phyloP scores from a whole-genome alignment of 1,140 invertebrate species.

The Drosophila jambulina region DNA sequence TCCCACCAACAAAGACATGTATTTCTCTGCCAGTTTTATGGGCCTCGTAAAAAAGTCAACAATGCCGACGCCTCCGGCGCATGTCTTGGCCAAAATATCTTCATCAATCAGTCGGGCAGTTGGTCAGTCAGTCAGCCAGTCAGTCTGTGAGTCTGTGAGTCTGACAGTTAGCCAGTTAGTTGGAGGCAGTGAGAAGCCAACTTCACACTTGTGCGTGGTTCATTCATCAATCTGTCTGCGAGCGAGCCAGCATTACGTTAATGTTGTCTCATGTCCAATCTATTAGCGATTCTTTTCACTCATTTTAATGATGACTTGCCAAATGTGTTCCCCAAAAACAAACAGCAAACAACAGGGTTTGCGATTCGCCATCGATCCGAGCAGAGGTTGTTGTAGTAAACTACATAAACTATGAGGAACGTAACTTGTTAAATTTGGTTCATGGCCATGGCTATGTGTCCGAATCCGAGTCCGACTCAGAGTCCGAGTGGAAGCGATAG shows the following conservation, averaged over 20 bases:
- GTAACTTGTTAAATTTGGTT: constrained; percentile 69
- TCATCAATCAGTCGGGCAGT: constrained; percentile 56
- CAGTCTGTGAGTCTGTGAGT: neutral
- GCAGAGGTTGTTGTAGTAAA: constrained; percentile 13
- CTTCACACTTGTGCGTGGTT: constrained; percentile 33
- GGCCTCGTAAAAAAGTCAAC: constrained; percentile 38
- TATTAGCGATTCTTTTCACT: constrained; percentile 61
- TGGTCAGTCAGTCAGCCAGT: constrained; percentile 14
- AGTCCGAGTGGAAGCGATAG: constrained; percentile 13
- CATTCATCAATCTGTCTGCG: constrained; percentile 67
- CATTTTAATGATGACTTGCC: constrained; percentile 64
- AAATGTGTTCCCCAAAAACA: constrained; percentile 36
- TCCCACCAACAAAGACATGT: constrained; percentile 31
- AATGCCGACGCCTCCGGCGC: constrained; percentile 32
- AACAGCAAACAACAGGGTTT: constrained; percentile 16
- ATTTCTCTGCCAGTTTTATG: constrained; percentile 38
- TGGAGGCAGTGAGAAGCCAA: constrained; percentile 11
- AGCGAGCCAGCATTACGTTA: constrained; percentile 50
- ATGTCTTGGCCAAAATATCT: constrained; percentile 48
- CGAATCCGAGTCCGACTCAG: neutral
- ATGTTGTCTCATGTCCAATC: constrained; percentile 64
- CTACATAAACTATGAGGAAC: constrained; percentile 30
- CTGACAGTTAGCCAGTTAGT: constrained; percentile 16
- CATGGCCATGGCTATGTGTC: constrained; percentile 39
- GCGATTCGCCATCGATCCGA: constrained; percentile 34